These are phyloP conservation scores for Crotalus horridus DNA, from an alignment of 2,113 vertebrate species.

Conservation along the genomic window DNA sequence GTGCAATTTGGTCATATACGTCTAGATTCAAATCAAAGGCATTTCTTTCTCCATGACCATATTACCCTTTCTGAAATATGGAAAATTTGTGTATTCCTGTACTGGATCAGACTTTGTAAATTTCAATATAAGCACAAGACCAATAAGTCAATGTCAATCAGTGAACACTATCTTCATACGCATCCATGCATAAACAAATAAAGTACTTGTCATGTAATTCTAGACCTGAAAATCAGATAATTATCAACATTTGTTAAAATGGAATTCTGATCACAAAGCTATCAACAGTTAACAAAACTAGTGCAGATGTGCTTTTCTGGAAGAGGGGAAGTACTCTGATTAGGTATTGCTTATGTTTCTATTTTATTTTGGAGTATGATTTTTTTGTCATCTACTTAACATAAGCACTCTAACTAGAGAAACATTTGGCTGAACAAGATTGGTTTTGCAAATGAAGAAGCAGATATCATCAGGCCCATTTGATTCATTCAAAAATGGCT, in stretches of 20 bases:
- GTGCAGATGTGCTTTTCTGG: slow-evolving; percentile 25
- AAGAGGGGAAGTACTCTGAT: slow-evolving; percentile 32
- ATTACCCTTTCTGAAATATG: background rate
- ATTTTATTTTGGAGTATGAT: slow-evolving; percentile 32
- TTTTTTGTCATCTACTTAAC: slow-evolving; percentile 41
- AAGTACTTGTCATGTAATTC: background rate
- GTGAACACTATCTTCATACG: background rate
- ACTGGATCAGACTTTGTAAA: background rate
- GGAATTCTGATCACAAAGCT: background rate
- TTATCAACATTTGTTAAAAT: background rate
- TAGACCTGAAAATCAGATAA: background rate
- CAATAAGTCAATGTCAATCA: slow-evolving; percentile 5
- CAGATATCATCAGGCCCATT: slow-evolving; percentile 49
- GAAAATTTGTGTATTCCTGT: background rate
- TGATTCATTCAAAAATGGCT: slow-evolving; percentile 61
- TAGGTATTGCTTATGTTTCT: slow-evolving; percentile 38
- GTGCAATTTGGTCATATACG: background rate
- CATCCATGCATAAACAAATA: background rate
- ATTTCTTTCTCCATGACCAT: background rate
- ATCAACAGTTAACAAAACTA: background rate
- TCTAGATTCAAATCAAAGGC: background rate
- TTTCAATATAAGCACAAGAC: background rate
- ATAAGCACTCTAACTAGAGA: slow-evolving; percentile 54
- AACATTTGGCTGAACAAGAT: slow-evolving; percentile 53
- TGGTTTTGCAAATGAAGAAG: slow-evolving; percentile 59